Evolutionary conservation across 2,888 invertebrate genomes (phyloP).

Genomic region (Ectemnius cavifrons): DNA sequence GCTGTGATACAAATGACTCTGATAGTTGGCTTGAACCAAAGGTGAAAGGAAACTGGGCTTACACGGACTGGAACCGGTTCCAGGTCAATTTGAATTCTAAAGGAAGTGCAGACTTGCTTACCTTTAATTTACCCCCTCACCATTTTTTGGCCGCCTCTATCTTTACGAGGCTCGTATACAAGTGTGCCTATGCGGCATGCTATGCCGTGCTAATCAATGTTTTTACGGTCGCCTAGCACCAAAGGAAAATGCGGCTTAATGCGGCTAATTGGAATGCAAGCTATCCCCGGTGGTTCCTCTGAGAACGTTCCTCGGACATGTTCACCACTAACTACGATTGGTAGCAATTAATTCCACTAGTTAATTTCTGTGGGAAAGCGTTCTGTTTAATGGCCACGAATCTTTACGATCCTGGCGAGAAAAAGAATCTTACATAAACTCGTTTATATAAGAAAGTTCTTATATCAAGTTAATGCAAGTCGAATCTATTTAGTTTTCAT

Average conservation of each 20-base stretch:
- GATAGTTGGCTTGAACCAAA: constrained; percentile 40
- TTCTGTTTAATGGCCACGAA: too few relatives aligned
- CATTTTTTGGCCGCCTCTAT: too few relatives aligned
- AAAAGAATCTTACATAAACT: too few relatives aligned
- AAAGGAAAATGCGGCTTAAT: neutral
- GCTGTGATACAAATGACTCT: constrained; percentile 25
- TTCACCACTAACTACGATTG: too few relatives aligned
- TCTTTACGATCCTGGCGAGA: too few relatives aligned
- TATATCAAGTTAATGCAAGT: too few relatives aligned
- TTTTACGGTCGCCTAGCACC: constrained; percentile 10
- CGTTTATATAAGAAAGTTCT: too few relatives aligned
- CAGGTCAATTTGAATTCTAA: constrained; percentile 29
- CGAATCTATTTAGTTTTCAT: too few relatives aligned
- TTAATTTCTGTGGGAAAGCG: too few relatives aligned
- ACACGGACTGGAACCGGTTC: constrained; percentile 55
- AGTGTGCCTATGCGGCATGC: neutral
- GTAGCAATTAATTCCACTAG: too few relatives aligned
- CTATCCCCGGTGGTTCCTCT: constrained; percentile 12
- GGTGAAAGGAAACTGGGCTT: constrained; percentile 61
- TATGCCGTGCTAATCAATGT: neutral
- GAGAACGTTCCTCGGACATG: too few relatives aligned
- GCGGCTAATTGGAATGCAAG: constrained; percentile 3
- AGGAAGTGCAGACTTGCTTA: constrained; percentile 33
- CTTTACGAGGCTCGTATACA: too few relatives aligned
- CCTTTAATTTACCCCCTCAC: neutral